phyloP scores from a whole-genome alignment of 2,113 vertebrate genomes.

The Pterocles gutturalis region DNA sequence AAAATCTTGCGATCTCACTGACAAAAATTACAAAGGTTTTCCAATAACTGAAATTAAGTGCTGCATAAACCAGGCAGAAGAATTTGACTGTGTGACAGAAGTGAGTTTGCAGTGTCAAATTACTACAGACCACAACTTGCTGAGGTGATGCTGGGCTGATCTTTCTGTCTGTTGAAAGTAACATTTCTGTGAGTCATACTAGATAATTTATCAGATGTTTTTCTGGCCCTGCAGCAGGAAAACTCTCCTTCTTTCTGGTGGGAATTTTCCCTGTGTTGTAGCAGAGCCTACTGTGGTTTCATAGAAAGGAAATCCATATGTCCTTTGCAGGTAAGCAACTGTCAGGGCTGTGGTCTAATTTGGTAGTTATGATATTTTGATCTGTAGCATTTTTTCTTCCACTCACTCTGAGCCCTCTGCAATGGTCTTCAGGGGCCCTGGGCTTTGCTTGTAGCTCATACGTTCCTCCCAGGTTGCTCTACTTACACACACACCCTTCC shows the following conservation, averaged over 20 bases:
- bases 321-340: not conserved
- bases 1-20: not conserved
- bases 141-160: not conserved
- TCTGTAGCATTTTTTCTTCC: not conserved
- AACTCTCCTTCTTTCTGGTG: not conserved
- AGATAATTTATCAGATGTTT: not conserved
- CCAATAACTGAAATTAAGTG: not conserved
- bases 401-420: not conserved
- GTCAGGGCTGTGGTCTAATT: not conserved
- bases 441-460: rapidly evolving
- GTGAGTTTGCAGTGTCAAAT: not conserved
- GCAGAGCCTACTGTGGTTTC: not conserved
- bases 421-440: not conserved
- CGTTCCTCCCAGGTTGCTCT: not conserved
- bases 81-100: not conserved
- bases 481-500: not conserved
- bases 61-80: not conserved
- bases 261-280: not conserved
- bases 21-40: not conserved
- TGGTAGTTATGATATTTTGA: not conserved
- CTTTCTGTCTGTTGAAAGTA: not conserved
- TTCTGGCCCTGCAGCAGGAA: not conserved
- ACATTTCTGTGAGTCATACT: not conserved
- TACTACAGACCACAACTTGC: slow-evolving; percentile 1
- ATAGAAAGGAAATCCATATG: not conserved